Conservation (phyloP, 2,113 vertebrate species). For the Nothobranchius kuhntae region DNA sequence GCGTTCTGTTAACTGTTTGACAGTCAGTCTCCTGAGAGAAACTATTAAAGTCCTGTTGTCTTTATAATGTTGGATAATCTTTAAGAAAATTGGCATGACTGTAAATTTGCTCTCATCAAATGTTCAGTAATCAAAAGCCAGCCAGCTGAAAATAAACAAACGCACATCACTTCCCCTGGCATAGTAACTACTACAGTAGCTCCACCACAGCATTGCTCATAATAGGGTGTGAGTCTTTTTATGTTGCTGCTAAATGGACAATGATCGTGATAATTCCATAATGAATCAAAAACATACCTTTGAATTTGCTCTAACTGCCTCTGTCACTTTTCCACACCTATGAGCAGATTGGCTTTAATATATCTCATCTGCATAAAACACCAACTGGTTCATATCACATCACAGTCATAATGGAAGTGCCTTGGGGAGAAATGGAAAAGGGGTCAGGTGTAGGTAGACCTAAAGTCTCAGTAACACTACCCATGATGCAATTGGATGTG, state of each 20-base stretch:
- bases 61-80: constrained; percentile 62
- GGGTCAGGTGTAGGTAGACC: constrained; percentile 49
- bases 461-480: constrained; percentile 55
- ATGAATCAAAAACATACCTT: constrained; percentile 63
- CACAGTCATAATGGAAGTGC: constrained; percentile 49
- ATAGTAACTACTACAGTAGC: constrained; percentile 59
- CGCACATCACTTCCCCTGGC: constrained; percentile 44
- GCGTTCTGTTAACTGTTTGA: constrained; percentile 61
- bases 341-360: constrained; percentile 56
- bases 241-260: constrained; percentile 49
- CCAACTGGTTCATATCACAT: constrained; percentile 30
- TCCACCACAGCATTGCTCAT: constrained; percentile 46
- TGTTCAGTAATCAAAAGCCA: constrained; percentile 73
- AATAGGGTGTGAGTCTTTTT: constrained; percentile 64
- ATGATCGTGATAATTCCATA: constrained; percentile 59
- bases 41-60: constrained; percentile 68
- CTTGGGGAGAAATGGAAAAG: constrained; percentile 37
- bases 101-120: constrained; percentile 76
- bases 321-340: constrained; percentile 36
- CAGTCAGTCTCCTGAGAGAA: constrained; percentile 69
- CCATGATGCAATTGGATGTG: constrained; percentile 37
- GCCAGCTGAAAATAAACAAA: constrained; percentile 73
- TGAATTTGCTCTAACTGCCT: constrained; percentile 58
- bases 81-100: constrained; percentile 68
- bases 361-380: constrained; percentile 53